A percentile compares a stretch with the other conserved stretches of the same genome.
phyloP scores from a whole-genome alignment of 2,888 invertebrate genomes.

The Idaea straminata region DNA sequence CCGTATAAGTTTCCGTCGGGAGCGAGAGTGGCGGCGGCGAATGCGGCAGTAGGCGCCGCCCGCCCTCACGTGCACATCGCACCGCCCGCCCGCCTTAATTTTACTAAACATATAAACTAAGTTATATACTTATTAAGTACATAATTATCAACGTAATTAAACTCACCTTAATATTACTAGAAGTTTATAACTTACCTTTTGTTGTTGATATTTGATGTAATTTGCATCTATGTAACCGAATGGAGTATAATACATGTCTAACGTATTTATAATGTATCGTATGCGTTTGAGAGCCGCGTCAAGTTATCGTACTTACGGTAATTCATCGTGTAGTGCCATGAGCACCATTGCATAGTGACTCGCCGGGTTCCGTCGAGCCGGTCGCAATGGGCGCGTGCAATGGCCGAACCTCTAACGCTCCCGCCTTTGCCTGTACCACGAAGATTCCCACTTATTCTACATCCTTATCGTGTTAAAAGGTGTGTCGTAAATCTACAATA shows the following conservation, averaged over 20 bases:
- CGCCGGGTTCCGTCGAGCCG: conserved; percentile 34
- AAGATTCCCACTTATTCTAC: conserved; percentile 57
- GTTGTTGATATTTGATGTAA: background rate
- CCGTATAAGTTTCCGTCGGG: conserved; percentile 25
- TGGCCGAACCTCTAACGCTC: conserved; percentile 69
- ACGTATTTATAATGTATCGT: background rate
- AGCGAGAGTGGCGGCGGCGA: conserved; percentile 19
- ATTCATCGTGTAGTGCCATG: conserved; percentile 32
- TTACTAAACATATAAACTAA: background rate
- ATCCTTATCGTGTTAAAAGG: conserved; percentile 71
- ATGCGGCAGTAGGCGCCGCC: conserved; percentile 50
- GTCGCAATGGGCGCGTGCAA: conserved; percentile 69
- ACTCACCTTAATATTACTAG: background rate
- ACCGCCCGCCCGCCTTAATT: conserved; percentile 13
- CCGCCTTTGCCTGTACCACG: conserved; percentile 67
- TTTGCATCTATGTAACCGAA: background rate
- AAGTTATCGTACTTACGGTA: background rate
- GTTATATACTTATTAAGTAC: background rate
- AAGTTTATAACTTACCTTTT: background rate
- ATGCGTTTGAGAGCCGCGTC: background rate
- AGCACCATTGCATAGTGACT: conserved; percentile 36
- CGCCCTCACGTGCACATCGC: conserved; percentile 11
- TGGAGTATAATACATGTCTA: background rate
- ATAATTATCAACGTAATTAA: background rate
- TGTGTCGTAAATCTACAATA: conserved; percentile 31